A percentile compares a stretch with the other conserved stretches of the same genome.
Evolutionary conservation across 2,797 vertebrate species (phyloP).

Genomic region (Anguilla marmorata): DNA sequence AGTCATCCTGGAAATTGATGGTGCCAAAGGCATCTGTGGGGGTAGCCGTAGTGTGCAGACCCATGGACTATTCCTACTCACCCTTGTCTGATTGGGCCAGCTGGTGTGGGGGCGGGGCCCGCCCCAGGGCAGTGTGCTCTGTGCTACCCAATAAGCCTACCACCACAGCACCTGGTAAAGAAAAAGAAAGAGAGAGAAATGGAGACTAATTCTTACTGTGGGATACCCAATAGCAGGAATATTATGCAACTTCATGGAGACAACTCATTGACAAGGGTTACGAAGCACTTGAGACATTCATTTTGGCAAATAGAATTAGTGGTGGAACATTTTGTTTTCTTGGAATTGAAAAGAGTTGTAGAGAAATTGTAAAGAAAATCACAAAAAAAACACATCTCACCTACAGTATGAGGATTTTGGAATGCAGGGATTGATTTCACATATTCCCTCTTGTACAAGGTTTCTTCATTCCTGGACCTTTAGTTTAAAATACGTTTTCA

Average conservation of each 20-base stretch:
- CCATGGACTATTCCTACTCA: conserved; percentile 81
- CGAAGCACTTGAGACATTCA: too few species aligned
- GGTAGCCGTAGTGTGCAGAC: conserved; percentile 80
- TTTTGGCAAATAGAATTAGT: too few species aligned
- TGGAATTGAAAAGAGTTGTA: too few species aligned
- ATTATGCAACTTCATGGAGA: too few species aligned
- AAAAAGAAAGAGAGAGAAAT: conserved; percentile 34
- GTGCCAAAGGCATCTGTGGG: conserved; percentile 91
- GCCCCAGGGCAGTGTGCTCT: conserved; percentile 78
- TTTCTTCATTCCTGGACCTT: conserved; percentile 85
- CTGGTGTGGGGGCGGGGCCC: conserved; percentile 59
- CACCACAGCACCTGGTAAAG: conserved; percentile 86
- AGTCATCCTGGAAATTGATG: conserved; percentile 89
- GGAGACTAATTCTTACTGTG: conserved; percentile 43
- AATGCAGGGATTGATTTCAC: conserved; percentile 81
- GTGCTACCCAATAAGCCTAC: conserved; percentile 73
- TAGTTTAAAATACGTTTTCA: background rate
- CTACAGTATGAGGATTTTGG: conserved; percentile 80
- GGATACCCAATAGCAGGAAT: conserved; percentile 11
- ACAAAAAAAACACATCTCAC: conserved; percentile 63
- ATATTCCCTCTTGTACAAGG: conserved; percentile 90
- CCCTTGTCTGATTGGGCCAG: conserved; percentile 47
- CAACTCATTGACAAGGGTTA: too few species aligned
- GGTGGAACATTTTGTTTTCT: too few species aligned
- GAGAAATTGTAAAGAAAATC: conserved; percentile 8